phyloP scores from a whole-genome alignment of 2,797 vertebrate species.

The Sebastes hubbsi region DNA sequence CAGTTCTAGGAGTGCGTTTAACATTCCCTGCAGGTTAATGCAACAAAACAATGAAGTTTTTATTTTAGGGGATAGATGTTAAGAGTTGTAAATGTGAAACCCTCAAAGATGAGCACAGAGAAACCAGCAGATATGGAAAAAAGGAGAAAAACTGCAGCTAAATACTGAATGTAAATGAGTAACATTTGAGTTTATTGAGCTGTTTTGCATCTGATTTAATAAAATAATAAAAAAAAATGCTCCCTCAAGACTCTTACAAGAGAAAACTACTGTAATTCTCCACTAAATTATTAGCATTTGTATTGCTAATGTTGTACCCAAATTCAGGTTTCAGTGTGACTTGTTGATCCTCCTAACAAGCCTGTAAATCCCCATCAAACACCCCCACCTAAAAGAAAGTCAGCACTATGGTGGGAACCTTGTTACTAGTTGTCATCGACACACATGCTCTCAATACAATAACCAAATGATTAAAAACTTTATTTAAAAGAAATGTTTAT shows the following conservation, averaged over 20 bases:
- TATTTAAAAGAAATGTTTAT: conserved; percentile 18
- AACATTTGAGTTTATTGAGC: neutral
- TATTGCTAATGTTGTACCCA: neutral
- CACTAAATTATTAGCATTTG: neutral
- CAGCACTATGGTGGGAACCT: neutral
- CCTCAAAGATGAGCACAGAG: neutral
- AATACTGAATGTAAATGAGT: neutral
- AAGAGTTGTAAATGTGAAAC: neutral
- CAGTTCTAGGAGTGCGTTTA: neutral
- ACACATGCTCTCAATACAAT: neutral
- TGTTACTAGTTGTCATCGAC: neutral
- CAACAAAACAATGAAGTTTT: neutral
- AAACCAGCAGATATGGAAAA: neutral
- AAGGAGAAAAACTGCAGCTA: neutral
- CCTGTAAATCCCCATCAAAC: neutral
- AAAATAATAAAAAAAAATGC: neutral
- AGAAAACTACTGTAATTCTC: neutral
- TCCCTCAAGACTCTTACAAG: neutral
- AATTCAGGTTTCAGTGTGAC: neutral
- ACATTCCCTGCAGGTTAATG: neutral
- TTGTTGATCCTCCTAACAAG: neutral
- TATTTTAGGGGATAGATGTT: neutral
- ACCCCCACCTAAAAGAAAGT: neutral
- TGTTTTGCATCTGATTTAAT: neutral
- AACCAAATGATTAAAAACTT: conserved; percentile 15